Evolutionary conservation across 2,113 vertebrate species (phyloP).

Genomic region (Festucalex cinctus): DNA sequence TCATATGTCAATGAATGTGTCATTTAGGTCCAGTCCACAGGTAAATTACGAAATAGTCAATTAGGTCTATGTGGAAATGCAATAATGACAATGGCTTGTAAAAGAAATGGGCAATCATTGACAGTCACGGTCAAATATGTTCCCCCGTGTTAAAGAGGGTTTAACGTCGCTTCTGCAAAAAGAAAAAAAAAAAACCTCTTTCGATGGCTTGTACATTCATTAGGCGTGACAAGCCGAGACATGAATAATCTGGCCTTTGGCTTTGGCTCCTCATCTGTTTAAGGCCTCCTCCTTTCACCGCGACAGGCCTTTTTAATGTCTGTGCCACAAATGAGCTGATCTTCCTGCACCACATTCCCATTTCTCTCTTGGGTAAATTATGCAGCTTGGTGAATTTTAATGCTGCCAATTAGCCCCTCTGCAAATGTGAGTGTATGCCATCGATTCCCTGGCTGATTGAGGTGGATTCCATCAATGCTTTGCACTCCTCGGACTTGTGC

Average conservation of each 20-base stretch:
- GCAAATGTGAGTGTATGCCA: conserved; percentile 60
- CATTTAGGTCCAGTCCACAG: no score
- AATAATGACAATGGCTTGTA: background rate
- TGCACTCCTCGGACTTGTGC: conserved; percentile 44
- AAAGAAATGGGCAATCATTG: background rate
- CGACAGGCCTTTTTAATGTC: conserved; percentile 31
- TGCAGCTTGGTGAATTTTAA: conserved; percentile 56
- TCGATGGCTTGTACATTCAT: conserved; percentile 13
- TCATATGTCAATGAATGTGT: background rate
- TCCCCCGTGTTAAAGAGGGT: conserved; percentile 14
- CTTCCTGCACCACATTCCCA: conserved; percentile 10
- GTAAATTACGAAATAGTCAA: background rate
- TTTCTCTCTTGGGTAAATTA: conserved; percentile 49
- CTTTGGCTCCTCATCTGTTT: conserved; percentile 24
- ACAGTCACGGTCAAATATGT: conserved; percentile 5
- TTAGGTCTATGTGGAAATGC: no score
- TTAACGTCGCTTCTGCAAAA: conserved; percentile 7
- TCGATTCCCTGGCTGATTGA: conserved; percentile 63
- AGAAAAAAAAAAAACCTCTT: conserved; percentile 14
- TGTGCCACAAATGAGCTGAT: conserved; percentile 47
- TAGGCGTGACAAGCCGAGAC: conserved; percentile 27
- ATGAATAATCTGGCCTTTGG: conserved; percentile 41
- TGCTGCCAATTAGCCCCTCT: conserved; percentile 59
- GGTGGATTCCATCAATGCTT: conserved; percentile 51
- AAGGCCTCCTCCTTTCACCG: conserved; percentile 39